phyloP scores from a whole-genome alignment of 2,797 vertebrate species.

The Poeciliopsis turneri region DNA sequence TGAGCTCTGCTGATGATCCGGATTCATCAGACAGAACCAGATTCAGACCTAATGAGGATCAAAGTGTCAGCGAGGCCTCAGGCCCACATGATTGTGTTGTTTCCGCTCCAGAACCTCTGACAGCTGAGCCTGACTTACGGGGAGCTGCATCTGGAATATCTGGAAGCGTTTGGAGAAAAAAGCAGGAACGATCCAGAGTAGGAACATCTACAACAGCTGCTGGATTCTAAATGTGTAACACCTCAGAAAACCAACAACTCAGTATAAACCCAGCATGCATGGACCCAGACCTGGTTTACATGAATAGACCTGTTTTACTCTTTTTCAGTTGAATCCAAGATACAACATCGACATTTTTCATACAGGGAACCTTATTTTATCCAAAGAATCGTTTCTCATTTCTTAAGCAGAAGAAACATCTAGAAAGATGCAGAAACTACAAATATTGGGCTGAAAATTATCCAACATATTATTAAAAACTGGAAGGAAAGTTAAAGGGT shows the following conservation, averaged over 20 bases:
- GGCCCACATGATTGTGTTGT: neutral
- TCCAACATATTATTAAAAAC: neutral
- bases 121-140: neutral
- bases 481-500: neutral
- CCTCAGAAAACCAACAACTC: neutral
- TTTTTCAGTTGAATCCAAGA: neutral
- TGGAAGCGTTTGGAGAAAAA: neutral
- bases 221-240: neutral
- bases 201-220: neutral
- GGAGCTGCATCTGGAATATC: neutral
- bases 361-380: neutral
- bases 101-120: conserved; percentile 1
- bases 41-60: conserved; percentile 13
- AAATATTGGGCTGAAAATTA: neutral
- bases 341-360: neutral
- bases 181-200: neutral
- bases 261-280: neutral
- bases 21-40: conserved; percentile 12
- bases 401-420: neutral
- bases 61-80: neutral
- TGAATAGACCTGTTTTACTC: neutral
- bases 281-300: neutral
- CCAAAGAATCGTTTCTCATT: neutral
- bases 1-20: conserved; percentile 1
- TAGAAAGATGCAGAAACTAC: neutral